phyloP scores from a whole-genome alignment of 2,888 invertebrate genomes.

The Eupsilia transversa region DNA sequence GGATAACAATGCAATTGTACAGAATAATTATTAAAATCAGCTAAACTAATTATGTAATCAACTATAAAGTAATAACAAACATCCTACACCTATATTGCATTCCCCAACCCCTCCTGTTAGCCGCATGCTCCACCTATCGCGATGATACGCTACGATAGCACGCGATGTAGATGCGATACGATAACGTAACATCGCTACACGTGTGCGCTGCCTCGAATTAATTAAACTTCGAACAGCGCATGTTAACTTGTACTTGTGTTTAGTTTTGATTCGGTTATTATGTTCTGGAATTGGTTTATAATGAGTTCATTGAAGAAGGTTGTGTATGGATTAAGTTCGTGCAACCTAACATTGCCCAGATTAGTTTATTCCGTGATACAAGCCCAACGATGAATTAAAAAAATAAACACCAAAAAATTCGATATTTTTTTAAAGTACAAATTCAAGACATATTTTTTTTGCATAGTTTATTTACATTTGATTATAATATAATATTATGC shows the following conservation, averaged over 20 bases:
- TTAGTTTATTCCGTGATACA: too few relatives aligned
- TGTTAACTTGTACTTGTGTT: conserved; percentile 37
- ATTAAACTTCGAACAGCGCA: conserved; percentile 60
- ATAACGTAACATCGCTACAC: conserved; percentile 47
- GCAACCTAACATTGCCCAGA: too few relatives aligned
- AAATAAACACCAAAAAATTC: too few relatives aligned
- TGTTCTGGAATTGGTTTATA: conserved; percentile 41
- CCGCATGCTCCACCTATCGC: conserved; percentile 36
- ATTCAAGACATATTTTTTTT: too few relatives aligned
- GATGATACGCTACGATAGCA: conserved; percentile 61
- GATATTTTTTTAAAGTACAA: too few relatives aligned
- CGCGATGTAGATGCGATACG: conserved; percentile 65
- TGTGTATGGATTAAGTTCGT: too few relatives aligned
- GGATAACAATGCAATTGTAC: too few relatives aligned
- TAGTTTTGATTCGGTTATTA: conserved; percentile 43
- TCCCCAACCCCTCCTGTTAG: conserved; percentile 19
- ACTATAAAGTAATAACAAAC: not conserved
- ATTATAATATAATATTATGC: too few relatives aligned
- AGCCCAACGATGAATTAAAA: too few relatives aligned
- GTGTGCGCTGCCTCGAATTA: conserved; percentile 61
- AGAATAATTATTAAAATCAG: not conserved
- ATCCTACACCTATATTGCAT: not conserved
- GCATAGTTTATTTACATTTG: too few relatives aligned
- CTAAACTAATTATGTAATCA: not conserved
- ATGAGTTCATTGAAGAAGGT: conserved; percentile 13